These are phyloP conservation scores for Cecropterus lyciades DNA, from an alignment of 1,140 invertebrate species.

Conservation along the genomic window DNA sequence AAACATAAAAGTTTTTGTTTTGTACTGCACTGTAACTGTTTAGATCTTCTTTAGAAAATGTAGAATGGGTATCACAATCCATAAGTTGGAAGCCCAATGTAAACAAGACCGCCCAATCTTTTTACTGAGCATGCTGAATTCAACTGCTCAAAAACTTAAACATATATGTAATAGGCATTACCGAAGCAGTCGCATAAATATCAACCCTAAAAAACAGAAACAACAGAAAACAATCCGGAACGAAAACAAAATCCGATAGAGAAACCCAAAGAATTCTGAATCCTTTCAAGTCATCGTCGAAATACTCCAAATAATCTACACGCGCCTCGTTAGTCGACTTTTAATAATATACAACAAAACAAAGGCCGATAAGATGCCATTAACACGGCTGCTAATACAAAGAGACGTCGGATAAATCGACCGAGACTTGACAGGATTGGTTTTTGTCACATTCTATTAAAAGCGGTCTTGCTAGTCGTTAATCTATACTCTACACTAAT, in stretches of 20 bases:
- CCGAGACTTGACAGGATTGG: slow-evolving; percentile 40
- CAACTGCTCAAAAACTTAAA: no score
- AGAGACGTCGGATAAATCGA: slow-evolving; percentile 57
- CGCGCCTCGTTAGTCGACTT: slow-evolving; percentile 59
- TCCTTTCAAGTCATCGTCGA: slow-evolving; percentile 6
- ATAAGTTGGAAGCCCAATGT: no score
- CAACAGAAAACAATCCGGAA: neutral
- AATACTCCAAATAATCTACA: slow-evolving; percentile 26
- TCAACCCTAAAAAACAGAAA: neutral
- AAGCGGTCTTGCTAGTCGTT: neutral
- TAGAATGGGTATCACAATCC: no score
- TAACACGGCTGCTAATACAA: slow-evolving; percentile 69
- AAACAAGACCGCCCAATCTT: no score
- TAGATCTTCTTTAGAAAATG: no score
- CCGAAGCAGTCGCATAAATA: no score
- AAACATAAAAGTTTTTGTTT: no score
- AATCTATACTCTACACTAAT: no score
- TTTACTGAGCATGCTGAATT: no score
- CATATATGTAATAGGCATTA: no score
- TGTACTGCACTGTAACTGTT: no score
- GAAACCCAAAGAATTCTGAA: slow-evolving; percentile 11
- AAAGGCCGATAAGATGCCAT: slow-evolving; percentile 64
- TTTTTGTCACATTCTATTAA: slow-evolving; percentile 37
- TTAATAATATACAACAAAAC: slow-evolving; percentile 66
- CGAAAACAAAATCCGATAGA: neutral